These are phyloP conservation scores for Polymixis flavicincta DNA, from an alignment of 2,888 invertebrate species.

Conservation along the genomic window DNA sequence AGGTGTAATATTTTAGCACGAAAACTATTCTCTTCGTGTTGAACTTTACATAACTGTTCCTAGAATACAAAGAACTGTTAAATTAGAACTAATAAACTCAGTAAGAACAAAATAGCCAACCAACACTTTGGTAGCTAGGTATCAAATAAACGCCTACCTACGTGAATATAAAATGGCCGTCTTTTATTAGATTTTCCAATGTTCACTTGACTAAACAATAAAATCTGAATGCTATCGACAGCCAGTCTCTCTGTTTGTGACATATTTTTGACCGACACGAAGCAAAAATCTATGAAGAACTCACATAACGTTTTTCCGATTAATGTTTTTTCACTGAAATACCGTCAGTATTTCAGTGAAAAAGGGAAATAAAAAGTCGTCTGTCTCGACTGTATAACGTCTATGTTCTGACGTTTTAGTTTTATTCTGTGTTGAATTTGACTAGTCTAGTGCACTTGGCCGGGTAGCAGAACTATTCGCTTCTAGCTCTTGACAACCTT, in stretches of 20 bases:
- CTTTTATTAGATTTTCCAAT: conserved; percentile 61
- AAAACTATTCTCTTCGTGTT: conserved; percentile 41
- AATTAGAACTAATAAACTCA: conserved; percentile 36
- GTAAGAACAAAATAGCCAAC: not conserved
- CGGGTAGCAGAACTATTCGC: conserved; percentile 27
- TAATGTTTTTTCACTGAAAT: conserved; percentile 20
- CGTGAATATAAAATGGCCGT: conserved; percentile 30
- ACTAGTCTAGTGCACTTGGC: conserved; percentile 17
- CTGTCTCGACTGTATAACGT: not conserved
- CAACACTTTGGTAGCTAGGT: conserved; percentile 7
- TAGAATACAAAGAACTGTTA: conserved; percentile 32
- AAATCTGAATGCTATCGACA: conserved; percentile 49
- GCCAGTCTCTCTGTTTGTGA: conserved; percentile 50
- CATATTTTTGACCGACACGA: conserved; percentile 53
- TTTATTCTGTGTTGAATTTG: conserved; percentile 20
- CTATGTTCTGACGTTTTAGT: conserved; percentile 6
- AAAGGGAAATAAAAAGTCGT: not conserved
- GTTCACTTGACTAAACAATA: conserved; percentile 58
- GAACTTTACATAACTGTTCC: conserved; percentile 27
- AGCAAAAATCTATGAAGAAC: conserved; percentile 42
- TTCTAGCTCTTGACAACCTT: conserved; percentile 62
- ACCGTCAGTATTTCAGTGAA: no score
- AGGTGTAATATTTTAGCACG: conserved; percentile 25
- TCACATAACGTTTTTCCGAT: conserved; percentile 19
- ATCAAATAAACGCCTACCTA: conserved; percentile 17